phyloP scores from a whole-genome alignment of 2,888 invertebrate species.

The Pediacus dermestoides region DNA sequence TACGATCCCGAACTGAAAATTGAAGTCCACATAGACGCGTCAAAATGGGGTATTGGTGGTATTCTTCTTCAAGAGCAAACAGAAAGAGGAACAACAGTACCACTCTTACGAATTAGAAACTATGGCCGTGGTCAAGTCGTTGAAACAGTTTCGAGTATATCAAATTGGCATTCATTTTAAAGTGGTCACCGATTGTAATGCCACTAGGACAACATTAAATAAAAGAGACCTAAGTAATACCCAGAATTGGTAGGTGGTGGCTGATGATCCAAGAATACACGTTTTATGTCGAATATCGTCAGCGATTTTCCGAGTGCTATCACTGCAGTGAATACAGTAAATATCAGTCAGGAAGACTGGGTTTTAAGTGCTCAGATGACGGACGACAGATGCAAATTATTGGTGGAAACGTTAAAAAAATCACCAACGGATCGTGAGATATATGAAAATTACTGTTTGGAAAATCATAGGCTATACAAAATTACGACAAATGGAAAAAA shows the following conservation, averaged over 20 bases:
- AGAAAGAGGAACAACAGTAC: slow-evolving; percentile 12
- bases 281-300: slow-evolving; percentile 30
- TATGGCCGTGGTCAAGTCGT: slow-evolving; percentile 6
- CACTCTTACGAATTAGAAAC: slow-evolving; percentile 11
- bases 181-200: slow-evolving; percentile 24
- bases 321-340: slow-evolving; percentile 11
- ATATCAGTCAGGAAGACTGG: slow-evolving; percentile 16
- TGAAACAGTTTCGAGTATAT: slow-evolving; percentile 11
- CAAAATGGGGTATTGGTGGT: slow-evolving; percentile 18
- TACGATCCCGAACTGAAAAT: slow-evolving; percentile 23
- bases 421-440: slow-evolving; percentile 10
- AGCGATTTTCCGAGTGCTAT: too few relatives aligned
- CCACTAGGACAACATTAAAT: slow-evolving; percentile 17
- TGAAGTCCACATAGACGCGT: slow-evolving; percentile 27
- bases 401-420: slow-evolving; percentile 11
- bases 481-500: slow-evolving; percentile 7
- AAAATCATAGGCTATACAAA: slow-evolving; percentile 13
- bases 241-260: slow-evolving; percentile 36
- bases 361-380: slow-evolving; percentile 20
- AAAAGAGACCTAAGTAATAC: slow-evolving; percentile 26
- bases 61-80: slow-evolving; percentile 18
- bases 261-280: slow-evolving; percentile 31
- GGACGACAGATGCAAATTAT: slow-evolving; percentile 11
- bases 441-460: slow-evolving; percentile 13
- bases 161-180: slow-evolving; percentile 9